These are phyloP conservation scores for Tachina fera DNA, from an alignment of 2,888 invertebrate species.

Conservation along the genomic window DNA sequence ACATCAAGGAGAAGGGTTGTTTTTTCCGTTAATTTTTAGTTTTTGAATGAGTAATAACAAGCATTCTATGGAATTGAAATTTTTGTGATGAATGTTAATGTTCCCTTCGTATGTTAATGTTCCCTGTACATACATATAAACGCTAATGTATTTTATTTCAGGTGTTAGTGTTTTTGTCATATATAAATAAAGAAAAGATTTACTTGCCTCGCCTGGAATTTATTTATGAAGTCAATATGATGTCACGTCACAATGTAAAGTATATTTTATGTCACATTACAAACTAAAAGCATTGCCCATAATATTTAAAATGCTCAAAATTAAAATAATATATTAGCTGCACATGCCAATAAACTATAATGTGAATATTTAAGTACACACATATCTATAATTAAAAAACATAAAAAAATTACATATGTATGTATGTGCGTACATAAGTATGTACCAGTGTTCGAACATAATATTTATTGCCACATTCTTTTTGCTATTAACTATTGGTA, in stretches of 20 bases:
- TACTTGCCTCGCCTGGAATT: neutral
- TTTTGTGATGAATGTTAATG: too few species aligned
- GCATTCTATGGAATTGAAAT: too few species aligned
- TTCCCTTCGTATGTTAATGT: too few species aligned
- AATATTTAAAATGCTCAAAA: slow-evolving; percentile 2
- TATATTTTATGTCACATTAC: slow-evolving; percentile 28
- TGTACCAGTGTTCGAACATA: neutral
- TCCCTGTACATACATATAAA: too few species aligned
- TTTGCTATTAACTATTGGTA: neutral
- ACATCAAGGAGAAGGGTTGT: too few species aligned
- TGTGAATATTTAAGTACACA: slow-evolving; percentile 5
- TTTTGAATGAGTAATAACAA: too few species aligned
- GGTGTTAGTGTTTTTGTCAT: neutral
- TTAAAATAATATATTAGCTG: neutral
- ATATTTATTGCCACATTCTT: neutral
- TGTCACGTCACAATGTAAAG: slow-evolving; percentile 29
- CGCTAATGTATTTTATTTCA: neutral
- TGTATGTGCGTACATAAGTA: neutral
- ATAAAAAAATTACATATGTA: slow-evolving; percentile 7
- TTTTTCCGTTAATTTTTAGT: too few species aligned
- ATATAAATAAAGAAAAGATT: neutral
- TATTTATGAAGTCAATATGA: slow-evolving; percentile 25
- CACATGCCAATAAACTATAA: slow-evolving; percentile 24
- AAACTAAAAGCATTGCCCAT: slow-evolving; percentile 30
- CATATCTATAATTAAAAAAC: slow-evolving; percentile 7